Conservation (phyloP, 1,140 invertebrate genomes). For the Ceratosolen solmsi region DNA sequence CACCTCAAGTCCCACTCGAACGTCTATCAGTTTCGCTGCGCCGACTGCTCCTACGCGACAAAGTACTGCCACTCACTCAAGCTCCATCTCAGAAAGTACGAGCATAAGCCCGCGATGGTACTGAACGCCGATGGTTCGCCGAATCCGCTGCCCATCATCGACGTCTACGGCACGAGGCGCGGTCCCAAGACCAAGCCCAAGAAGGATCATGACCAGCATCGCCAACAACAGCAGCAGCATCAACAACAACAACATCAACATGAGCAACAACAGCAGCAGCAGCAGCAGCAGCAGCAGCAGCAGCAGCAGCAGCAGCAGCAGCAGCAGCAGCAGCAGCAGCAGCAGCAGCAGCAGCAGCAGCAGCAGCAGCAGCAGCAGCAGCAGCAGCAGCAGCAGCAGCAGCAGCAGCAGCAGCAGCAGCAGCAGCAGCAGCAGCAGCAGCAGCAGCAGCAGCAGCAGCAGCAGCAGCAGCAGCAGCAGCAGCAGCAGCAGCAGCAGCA, state of each 20-base stretch:
- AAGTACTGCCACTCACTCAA: conserved; percentile 99
- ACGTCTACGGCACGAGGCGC: conserved; percentile 90
- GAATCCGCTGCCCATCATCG: conserved; percentile 89
- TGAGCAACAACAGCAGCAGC: neutral
- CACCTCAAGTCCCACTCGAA: conserved; percentile 99
- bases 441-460: conserved; percentile 11
- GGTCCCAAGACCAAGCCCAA: conserved; percentile 80
- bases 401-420: conserved; percentile 28
- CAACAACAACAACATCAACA: neutral
- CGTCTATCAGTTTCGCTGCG: conserved; percentile 96
- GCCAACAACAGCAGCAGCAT: conserved; percentile 30
- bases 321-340: conserved; percentile 2
- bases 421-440: conserved; percentile 39
- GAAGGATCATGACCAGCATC: conserved; percentile 34
- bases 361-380: neutral
- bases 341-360: conserved; percentile 6
- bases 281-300: neutral
- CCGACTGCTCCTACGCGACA: conserved; percentile 96
- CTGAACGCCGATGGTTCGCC: conserved; percentile 90
- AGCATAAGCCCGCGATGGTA: conserved; percentile 89
- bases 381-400: neutral
- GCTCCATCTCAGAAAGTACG: conserved; percentile 93
- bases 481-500: neutral
- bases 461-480: neutral
- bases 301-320: conserved; percentile 2